These are phyloP conservation scores for Hirtodrosophila confusa DNA, from an alignment of 2,888 invertebrate species.

Conservation along the genomic window DNA sequence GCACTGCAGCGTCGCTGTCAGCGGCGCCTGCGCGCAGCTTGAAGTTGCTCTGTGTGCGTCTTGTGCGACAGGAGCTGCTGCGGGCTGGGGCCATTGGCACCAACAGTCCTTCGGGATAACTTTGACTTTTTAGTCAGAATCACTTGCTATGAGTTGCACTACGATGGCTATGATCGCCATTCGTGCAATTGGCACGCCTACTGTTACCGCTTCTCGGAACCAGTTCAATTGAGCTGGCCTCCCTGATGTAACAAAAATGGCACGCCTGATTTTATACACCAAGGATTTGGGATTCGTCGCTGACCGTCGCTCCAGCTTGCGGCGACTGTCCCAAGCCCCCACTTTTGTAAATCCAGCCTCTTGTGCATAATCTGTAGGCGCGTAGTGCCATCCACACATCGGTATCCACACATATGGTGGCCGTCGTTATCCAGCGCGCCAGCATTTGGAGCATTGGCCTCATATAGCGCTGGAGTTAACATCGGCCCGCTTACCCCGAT, in stretches of 20 bases:
- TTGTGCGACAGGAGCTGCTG: constrained; percentile 41
- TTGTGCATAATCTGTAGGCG: constrained; percentile 61
- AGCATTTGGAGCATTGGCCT: constrained; percentile 36
- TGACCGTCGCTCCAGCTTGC: constrained; percentile 45
- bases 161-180: constrained; percentile 80
- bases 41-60: constrained; percentile 20
- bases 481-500: constrained; percentile 35
- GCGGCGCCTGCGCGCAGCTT: constrained; percentile 12
- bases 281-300: constrained; percentile 55
- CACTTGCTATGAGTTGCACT: constrained; percentile 57
- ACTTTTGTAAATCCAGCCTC: constrained; percentile 28
- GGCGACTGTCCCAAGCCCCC: constrained; percentile 45
- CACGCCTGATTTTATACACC: constrained; percentile 52
- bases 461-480: constrained; percentile 13
- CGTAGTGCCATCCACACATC: constrained; percentile 43
- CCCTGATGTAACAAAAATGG: constrained; percentile 38
- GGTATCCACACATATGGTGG: constrained; percentile 24
- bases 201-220: constrained; percentile 9
- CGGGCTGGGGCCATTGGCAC: constrained; percentile 31
- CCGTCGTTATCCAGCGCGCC: constrained; percentile 35
- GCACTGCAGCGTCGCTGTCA: constrained; percentile 12
- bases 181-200: constrained; percentile 79
- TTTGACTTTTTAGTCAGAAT: constrained; percentile 24
- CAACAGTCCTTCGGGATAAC: constrained; percentile 33
- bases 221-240: constrained; percentile 12